Conservation (phyloP, 1,140 invertebrate genomes). For the Drosophila micromelanica region DNA sequence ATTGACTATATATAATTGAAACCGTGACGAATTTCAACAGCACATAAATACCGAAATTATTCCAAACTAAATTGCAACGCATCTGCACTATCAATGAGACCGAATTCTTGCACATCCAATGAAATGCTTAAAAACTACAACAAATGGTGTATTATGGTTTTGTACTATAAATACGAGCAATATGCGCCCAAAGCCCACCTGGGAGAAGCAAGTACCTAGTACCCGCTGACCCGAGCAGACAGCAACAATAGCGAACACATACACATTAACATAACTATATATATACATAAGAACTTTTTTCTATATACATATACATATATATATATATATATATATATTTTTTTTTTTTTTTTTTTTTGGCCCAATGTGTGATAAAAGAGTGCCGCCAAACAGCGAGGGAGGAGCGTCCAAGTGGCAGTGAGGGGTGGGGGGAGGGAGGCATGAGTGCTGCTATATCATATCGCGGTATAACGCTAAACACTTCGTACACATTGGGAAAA, state of each 20-base stretch:
- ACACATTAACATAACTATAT: not conserved
- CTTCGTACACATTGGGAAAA: slow-evolving; percentile 33
- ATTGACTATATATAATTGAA: too few relatives aligned
- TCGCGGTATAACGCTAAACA: slow-evolving; percentile 25
- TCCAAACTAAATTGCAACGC: too few relatives aligned
- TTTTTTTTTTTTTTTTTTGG: slow-evolving; percentile 10
- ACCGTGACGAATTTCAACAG: too few relatives aligned
- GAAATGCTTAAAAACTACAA: too few relatives aligned
- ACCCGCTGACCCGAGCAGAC: not conserved
- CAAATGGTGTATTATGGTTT: not conserved
- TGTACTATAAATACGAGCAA: slow-evolving; percentile 3
- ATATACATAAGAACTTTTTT: not conserved
- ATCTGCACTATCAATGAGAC: too few relatives aligned
- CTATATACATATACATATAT: too few relatives aligned
- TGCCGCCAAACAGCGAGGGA: slow-evolving; percentile 34
- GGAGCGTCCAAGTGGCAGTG: too few relatives aligned
- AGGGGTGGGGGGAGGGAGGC: not conserved
- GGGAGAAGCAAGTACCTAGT: slow-evolving; percentile 1
- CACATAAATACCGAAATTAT: too few relatives aligned
- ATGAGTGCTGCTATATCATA: slow-evolving; percentile 25
- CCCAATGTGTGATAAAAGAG: slow-evolving; percentile 49
- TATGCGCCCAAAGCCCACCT: not conserved
- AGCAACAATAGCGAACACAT: not conserved
- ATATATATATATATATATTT: too few relatives aligned
- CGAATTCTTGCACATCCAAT: too few relatives aligned